A percentile compares a stretch with the other conserved stretches of the same genome.
Conservation (phyloP, 2,797 vertebrate species). For the Hemibagrus guttatus region DNA sequence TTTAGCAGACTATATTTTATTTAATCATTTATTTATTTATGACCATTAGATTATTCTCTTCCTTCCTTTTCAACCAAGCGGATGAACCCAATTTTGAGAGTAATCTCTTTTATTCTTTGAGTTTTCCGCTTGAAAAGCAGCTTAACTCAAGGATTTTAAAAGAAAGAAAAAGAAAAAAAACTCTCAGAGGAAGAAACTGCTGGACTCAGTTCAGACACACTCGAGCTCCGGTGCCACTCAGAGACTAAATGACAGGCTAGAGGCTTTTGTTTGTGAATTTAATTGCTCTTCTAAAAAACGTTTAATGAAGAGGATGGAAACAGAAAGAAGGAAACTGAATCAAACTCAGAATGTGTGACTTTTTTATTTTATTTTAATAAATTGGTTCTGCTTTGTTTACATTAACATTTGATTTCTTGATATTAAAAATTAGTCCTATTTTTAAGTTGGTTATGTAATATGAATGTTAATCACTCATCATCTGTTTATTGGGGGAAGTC, state of each 20-base stretch:
- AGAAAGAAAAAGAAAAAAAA: background rate
- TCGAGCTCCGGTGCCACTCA: constrained; percentile 13
- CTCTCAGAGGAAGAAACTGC: constrained; percentile 6
- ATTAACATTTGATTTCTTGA: background rate
- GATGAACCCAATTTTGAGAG: constrained; percentile 26
- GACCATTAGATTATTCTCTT: constrained; percentile 13
- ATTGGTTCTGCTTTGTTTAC: background rate
- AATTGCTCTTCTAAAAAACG: constrained; percentile 19
- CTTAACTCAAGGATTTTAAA: constrained; percentile 27
- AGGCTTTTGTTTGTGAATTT: constrained; percentile 23
- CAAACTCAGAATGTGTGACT: background rate
- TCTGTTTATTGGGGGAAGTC: background rate
- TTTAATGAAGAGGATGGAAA: constrained; percentile 14
- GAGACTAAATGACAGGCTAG: constrained; percentile 15
- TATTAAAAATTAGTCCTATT: background rate
- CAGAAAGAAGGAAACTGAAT: constrained; percentile 1
- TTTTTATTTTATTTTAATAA: background rate
- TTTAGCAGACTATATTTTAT: background rate
- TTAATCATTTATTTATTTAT: constrained; percentile 21
- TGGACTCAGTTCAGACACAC: constrained; percentile 19
- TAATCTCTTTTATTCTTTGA: constrained; percentile 31
- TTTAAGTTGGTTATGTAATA: background rate
- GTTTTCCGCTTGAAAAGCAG: constrained; percentile 34
- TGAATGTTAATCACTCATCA: background rate
- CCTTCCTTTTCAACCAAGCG: constrained; percentile 19